Evolutionary conservation across 2,797 vertebrate genomes (phyloP), one percentile per base, ranked within the genome.

Genomic region (Alauda arvensis): DNA sequence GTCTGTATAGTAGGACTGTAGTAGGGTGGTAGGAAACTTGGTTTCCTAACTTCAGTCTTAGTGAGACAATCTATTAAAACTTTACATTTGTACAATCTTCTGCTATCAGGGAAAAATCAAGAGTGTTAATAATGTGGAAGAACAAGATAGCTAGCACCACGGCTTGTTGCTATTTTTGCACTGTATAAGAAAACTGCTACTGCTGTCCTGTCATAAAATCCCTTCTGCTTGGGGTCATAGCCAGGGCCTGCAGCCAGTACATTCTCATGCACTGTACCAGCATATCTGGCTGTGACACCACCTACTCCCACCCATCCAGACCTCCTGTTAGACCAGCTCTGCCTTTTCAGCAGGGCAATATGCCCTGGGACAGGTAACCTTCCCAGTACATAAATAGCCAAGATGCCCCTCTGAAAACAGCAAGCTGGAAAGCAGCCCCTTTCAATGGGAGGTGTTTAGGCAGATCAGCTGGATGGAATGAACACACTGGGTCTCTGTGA

Each of bases 371-470:
- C 6, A 65, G 16, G 8, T 6, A 48, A 28, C 17, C 11, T 74
- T 18, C 31, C 19, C 5, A 4, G 14, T 9, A 40, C 0, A 1
- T 0, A 1, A 37, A 71, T 43, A 76, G 7, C 8, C 56, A 75
- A 42, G 19, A 33, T 13, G 49, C 6, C 42, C 33, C 48, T 66
- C 61, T 43, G 43, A 46, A 66, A 87, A 60, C 16, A 49, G 8
- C 18, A 33, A 37, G 15, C 16, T 74, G 45, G 49, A 84, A 63
- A 70, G 3, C 29, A 68, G 31, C 3, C 19, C 5, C 29, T 67
- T 56, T 42, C 26, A 3, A 39, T 66, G 12, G 40, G 45, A 23
- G 8, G 2, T 28, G 20, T n/a, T 59, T 18, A 40, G 39, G 46
- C 34, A 60, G 28, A 24, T 78, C 51, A 48, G 21, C 14, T 43